These are phyloP conservation scores for Zeuzera pyrina DNA, from an alignment of 2,888 invertebrate species.

Conservation along the genomic window DNA sequence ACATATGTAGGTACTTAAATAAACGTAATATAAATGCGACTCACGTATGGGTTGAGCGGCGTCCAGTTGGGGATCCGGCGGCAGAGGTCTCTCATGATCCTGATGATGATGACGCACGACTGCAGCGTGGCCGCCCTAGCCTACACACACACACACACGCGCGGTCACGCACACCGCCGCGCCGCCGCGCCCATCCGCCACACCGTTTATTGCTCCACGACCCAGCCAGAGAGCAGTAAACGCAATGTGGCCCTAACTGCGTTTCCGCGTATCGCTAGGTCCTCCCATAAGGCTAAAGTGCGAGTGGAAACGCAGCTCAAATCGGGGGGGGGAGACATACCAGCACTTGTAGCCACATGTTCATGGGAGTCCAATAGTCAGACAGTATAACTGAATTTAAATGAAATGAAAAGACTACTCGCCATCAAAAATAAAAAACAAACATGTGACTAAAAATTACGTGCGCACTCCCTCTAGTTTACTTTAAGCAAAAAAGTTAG, in stretches of 20 bases:
- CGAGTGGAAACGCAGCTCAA: slow-evolving; percentile 55
- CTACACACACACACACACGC: slow-evolving; percentile 51
- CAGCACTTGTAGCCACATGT: slow-evolving; percentile 69
- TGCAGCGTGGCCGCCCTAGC: slow-evolving; percentile 96
- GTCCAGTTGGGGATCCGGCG: slow-evolving; percentile 96
- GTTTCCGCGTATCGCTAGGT: slow-evolving; percentile 33
- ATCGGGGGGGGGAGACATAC: slow-evolving; percentile 10
- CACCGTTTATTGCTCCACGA: background rate
- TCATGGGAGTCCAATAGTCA: slow-evolving; percentile 40
- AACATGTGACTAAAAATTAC: slow-evolving; percentile 69
- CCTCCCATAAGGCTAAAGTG: slow-evolving; percentile 37
- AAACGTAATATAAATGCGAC: slow-evolving; percentile 42
- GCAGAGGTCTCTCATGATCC: slow-evolving; percentile 96
- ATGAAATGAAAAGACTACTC: slow-evolving; percentile 21
- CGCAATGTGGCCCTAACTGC: slow-evolving; percentile 35
- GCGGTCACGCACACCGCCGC: slow-evolving; percentile 4
- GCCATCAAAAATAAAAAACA: slow-evolving; percentile 34
- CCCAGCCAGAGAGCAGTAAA: slow-evolving; percentile 29
- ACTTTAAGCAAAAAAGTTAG: background rate
- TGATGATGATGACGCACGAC: slow-evolving; percentile 96
- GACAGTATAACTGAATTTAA: slow-evolving; percentile 12
- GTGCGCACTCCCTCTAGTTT: slow-evolving; percentile 46
- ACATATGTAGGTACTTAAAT: background rate
- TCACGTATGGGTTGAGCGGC: slow-evolving; percentile 94
- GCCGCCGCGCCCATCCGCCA: too few relatives aligned